Base-by-base conservation (phyloP, 2,888 invertebrate species). In the Scelioninae gen. 1 region DNA sequence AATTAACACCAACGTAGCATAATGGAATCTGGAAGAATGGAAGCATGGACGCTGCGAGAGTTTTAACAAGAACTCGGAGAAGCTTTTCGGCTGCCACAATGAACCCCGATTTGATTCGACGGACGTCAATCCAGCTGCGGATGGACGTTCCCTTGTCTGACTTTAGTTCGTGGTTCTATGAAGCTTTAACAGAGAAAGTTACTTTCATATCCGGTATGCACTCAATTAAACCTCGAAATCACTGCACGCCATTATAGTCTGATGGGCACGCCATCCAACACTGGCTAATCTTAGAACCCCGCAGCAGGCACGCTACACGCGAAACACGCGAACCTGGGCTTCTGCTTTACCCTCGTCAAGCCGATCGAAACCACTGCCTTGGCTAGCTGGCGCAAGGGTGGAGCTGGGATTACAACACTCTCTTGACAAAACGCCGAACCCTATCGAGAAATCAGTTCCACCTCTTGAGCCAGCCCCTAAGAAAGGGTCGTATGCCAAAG, bases 191-290 rank as follows among this genome's bases (percentile, higher is more conserved):
- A 82, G 84, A 85, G 86, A 86, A 88, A 90, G 87, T 88, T 89
- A 87, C 88, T 87, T 89, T 88, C 88, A 88, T 88, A 88, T 88
- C 89, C 87, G 89, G 87, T 84, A 85, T 76, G 87, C 87, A 85
- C 88, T 88, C 85, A 75, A 65, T 83, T 85, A 84, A 85, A 84
- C 83, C 79, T 86, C 80, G 86, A 81, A 89, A 89, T 89, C 89
- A 89, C 88, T 82, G 80, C 85, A 84, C 85, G 85, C 84, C 55
- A 85, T 80, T 80, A 74, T 40, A 75, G 84, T 49, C 80, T 80
- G 84, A 84, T 82, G 82, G 84, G 85, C 86, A 87, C 82, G 86
- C 83, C 85, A 85, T 85, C 86, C 84, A 83, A 74, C 86, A 84
- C 85, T 84, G 86, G 86, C 85, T 87, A 87, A 87, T 87, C 84